Percentiles rank a stretch among this genome's conserved stretches.
These are phyloP conservation scores for Myripristis murdjan DNA, from an alignment of 2,797 vertebrate species.

Conservation along the genomic window DNA sequence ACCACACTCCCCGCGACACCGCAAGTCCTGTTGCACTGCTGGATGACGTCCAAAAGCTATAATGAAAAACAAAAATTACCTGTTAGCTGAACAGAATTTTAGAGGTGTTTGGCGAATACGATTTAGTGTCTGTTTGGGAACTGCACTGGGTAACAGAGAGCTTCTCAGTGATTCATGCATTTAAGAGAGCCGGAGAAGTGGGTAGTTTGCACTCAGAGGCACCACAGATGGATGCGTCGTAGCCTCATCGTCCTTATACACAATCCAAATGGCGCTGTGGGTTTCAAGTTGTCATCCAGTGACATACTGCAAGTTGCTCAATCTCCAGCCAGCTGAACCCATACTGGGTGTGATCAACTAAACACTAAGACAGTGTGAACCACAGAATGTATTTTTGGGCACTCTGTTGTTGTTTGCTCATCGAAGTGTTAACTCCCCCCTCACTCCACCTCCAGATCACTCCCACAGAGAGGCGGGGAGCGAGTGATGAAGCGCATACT, in stretches of 20 bases:
- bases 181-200: constrained; percentile 36
- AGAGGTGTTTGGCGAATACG: background rate
- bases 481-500: constrained; percentile 32
- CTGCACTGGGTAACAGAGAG: background rate
- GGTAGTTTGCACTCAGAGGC: constrained; percentile 47
- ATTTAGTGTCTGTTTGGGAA: background rate
- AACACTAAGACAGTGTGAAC: constrained; percentile 41
- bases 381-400: constrained; percentile 60
- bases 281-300: constrained; percentile 63
- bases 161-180: constrained; percentile 28
- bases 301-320: constrained; percentile 67
- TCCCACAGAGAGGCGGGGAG: constrained; percentile 61
- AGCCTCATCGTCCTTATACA: constrained; percentile 60
- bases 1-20: constrained; percentile 43
- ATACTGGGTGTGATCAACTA: constrained; percentile 66
- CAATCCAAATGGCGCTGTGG: constrained; percentile 62
- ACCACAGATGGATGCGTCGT: constrained; percentile 70
- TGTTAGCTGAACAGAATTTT: background rate
- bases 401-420: constrained; percentile 70
- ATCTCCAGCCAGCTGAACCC: constrained; percentile 63
- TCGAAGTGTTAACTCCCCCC: constrained; percentile 65
- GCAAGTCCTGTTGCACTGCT: constrained; percentile 20
- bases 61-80: background rate
- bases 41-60: constrained; percentile 57
- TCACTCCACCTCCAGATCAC: constrained; percentile 63